Evolutionary conservation across 53 echinoderm and acorn worm species (phyloP).

Genomic region (Hippasteria phrygiana): DNA sequence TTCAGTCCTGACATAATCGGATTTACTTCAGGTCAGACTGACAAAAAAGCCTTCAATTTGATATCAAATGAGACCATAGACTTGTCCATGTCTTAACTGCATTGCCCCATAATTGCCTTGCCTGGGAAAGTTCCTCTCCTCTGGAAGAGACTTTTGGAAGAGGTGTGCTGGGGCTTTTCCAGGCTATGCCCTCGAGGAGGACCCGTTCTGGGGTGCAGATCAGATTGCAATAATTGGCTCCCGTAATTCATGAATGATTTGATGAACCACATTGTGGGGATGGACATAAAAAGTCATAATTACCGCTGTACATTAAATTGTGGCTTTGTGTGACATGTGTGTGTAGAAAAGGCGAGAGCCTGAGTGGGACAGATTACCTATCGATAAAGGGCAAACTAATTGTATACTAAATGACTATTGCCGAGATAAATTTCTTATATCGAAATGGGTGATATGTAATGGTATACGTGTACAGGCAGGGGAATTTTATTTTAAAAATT

Average conservation of each 20-base stretch:
- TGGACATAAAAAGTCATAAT: not conserved
- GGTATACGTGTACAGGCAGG: too few relatives aligned
- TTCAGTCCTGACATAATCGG: too few relatives aligned
- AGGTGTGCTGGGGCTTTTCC: not conserved
- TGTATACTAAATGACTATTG: too few relatives aligned
- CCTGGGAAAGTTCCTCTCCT: not conserved
- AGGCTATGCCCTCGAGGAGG: slow-evolving; percentile 12
- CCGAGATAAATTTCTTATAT: too few relatives aligned
- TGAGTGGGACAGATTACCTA: too few relatives aligned
- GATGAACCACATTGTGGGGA: not conserved
- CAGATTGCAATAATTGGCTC: slow-evolving; percentile 31
- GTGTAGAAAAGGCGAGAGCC: too few relatives aligned
- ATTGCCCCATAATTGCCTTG: slow-evolving; percentile 32
- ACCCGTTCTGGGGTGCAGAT: slow-evolving; percentile 14
- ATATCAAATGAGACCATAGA: not conserved
- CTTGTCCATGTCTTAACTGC: not conserved
- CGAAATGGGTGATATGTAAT: too few relatives aligned
- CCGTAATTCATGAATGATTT: slow-evolving; percentile 34
- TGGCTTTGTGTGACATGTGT: not conserved
- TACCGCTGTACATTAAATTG: not conserved
- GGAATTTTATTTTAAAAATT: too few relatives aligned
- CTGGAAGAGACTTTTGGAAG: not conserved
- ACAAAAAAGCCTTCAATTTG: not conserved
- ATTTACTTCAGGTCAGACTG: too few relatives aligned
- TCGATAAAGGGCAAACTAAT: too few relatives aligned